Evolutionary conservation across 2,888 invertebrate species (phyloP).

Genomic region (Synanthedon formicaeformis): DNA sequence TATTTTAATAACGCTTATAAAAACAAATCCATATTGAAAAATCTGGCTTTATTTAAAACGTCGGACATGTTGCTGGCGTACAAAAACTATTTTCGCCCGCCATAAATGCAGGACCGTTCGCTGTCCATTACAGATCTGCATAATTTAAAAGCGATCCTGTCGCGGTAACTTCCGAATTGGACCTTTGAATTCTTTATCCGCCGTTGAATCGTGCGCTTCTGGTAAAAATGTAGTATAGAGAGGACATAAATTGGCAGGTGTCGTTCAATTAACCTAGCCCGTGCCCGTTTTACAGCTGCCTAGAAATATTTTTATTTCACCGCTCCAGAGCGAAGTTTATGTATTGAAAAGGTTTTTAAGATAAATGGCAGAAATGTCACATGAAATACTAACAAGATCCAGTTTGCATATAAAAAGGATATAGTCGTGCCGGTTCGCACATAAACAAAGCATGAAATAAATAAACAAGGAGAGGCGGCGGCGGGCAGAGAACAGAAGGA

Average conservation of each 20-base stretch:
- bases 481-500: conserved; percentile 48
- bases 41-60: conserved; percentile 4
- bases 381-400: background rate
- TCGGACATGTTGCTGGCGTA: conserved; percentile 6
- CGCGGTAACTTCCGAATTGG: conserved; percentile 38
- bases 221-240: conserved; percentile 34
- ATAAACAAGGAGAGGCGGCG: conserved; percentile 49
- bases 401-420: background rate
- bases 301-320: conserved; percentile 11
- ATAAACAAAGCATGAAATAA: conserved; percentile 62
- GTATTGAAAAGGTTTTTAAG: background rate
- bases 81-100: conserved; percentile 42
- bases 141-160: conserved; percentile 56
- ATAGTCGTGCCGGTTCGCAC: conserved; percentile 32
- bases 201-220: conserved; percentile 24
- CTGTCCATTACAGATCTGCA: conserved; percentile 63
- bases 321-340: background rate
- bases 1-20: background rate
- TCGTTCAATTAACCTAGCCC: conserved; percentile 37
- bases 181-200: conserved; percentile 56
- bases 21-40: background rate
- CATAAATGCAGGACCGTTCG: conserved; percentile 28
- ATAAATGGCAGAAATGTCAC: background rate
- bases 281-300: conserved; percentile 10
- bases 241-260: conserved; percentile 49